phyloP scores from a whole-genome alignment of 2,113 vertebrate genomes.

The Cavia aperea region DNA sequence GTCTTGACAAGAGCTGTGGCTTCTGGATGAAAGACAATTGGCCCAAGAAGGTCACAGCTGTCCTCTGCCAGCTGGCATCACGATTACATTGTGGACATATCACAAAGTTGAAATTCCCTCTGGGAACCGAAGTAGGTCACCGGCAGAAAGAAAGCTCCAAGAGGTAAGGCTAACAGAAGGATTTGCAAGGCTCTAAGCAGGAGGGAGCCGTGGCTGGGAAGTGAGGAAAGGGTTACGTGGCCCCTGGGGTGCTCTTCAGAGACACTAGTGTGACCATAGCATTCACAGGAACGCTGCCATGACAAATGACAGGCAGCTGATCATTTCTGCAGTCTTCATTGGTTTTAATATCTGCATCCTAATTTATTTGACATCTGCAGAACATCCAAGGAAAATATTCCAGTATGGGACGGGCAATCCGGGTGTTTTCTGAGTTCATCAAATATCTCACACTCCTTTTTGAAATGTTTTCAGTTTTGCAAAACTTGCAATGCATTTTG shows the following conservation, averaged over 20 bases:
- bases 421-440: conserved; percentile 61
- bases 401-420: conserved; percentile 49
- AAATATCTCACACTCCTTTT: conserved; percentile 67
- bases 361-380: conserved; percentile 69
- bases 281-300: conserved; percentile 20
- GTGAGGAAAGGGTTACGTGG: conserved; percentile 58
- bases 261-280: not conserved
- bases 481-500: conserved; percentile 64
- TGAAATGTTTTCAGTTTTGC: conserved; percentile 68
- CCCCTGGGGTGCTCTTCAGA: not conserved
- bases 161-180: not conserved
- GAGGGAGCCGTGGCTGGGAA: not conserved
- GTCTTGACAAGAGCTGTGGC: conserved; percentile 20
- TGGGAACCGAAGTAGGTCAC: not conserved
- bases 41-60: not conserved
- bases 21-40: not conserved
- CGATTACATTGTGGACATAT: not conserved
- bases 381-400: conserved; percentile 65
- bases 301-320: conserved; percentile 28
- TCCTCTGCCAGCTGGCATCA: conserved; percentile 4
- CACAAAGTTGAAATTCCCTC: conserved; percentile 11
- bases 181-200: not conserved
- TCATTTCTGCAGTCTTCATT: conserved; percentile 43
- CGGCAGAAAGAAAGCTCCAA: not conserved
- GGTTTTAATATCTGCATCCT: conserved; percentile 58